These are phyloP conservation scores for Thalassophryne amazonica DNA, from an alignment of 2,797 vertebrate genomes.

Conservation along the genomic window DNA sequence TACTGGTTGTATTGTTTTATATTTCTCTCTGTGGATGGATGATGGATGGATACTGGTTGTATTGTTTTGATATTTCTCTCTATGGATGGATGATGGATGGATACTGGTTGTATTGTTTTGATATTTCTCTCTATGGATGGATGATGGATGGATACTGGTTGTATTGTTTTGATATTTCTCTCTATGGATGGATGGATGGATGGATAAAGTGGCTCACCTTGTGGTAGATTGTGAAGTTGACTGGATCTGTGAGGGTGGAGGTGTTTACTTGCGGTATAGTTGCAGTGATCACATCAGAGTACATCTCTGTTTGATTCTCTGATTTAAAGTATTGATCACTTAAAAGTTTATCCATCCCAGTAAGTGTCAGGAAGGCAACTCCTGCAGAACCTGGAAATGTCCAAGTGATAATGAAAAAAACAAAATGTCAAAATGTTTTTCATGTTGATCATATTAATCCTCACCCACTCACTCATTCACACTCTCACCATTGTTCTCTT, in stretches of 20 bases:
- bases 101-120: neutral
- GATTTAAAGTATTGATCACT: constrained; percentile 53
- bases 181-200: neutral
- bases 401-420: neutral
- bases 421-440: neutral
- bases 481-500: constrained; percentile 48
- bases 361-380: constrained; percentile 51
- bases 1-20: neutral
- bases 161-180: too few species aligned
- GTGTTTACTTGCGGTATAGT: constrained; percentile 39
- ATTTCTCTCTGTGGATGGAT: too few species aligned
- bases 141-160: too few species aligned
- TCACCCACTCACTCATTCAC: neutral
- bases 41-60: too few species aligned
- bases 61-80: neutral
- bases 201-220: constrained; percentile 33
- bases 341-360: constrained; percentile 61
- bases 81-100: neutral
- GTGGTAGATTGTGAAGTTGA: constrained; percentile 70
- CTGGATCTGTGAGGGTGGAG: constrained; percentile 47
- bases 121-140: too few species aligned
- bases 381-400: constrained; percentile 49
- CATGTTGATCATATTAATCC: neutral
- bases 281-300: constrained; percentile 60
- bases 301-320: constrained; percentile 57